These are phyloP conservation scores for Myotis vivesi DNA, from an alignment of 2,797 vertebrate species.

Conservation along the genomic window DNA sequence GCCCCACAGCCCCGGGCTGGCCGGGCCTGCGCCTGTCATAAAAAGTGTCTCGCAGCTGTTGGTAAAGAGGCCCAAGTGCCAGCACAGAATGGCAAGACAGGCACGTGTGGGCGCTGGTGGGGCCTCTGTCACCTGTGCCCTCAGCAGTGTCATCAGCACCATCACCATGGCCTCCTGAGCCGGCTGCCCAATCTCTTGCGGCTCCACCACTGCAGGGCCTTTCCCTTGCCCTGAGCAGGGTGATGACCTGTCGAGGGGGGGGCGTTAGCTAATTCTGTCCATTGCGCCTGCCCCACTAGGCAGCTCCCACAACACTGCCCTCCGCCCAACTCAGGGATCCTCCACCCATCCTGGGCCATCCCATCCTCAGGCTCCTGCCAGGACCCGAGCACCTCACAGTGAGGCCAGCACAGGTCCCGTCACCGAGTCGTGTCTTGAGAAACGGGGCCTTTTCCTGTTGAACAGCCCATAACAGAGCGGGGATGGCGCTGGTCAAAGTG, in stretches of 20 bases:
- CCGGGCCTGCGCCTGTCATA: neutral
- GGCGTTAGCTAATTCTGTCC: neutral
- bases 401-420: neutral
- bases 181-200: fast-evolving
- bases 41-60: neutral
- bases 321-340: fast-evolving
- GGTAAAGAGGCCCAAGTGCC: neutral
- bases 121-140: too few species aligned
- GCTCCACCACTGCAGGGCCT: neutral
- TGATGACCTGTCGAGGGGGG: fast-evolving
- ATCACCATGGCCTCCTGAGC: fast-evolving
- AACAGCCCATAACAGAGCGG: fast-evolving
- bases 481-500: fast-evolving
- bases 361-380: too few species aligned
- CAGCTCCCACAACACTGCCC: neutral
- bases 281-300: fast-evolving
- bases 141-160: fast-evolving
- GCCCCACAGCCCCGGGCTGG: neutral
- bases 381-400: fast-evolving
- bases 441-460: fast-evolving
- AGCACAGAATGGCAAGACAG: fast-evolving
- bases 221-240: neutral
- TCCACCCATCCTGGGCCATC: too few species aligned
- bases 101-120: fast-evolving
- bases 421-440: fast-evolving